Evolutionary conservation across 2,888 invertebrate genomes (phyloP).

Genomic region (Ariolimax columbianus): DNA sequence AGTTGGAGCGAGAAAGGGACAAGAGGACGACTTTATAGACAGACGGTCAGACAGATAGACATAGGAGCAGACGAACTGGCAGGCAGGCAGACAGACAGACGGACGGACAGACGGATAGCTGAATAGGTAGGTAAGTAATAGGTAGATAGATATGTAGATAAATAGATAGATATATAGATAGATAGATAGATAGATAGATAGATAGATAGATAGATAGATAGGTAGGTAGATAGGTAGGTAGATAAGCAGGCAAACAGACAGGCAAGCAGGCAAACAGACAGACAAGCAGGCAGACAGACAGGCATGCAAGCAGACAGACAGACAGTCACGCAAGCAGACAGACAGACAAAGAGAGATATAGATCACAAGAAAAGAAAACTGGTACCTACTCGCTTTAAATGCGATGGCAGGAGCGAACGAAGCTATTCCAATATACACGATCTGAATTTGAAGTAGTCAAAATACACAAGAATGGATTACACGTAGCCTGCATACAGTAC

Average conservation of each 20-base stretch:
- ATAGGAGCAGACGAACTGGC: neutral
- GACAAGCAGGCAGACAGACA: neutral
- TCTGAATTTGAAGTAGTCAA: constrained; percentile 14
- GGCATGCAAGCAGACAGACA: neutral
- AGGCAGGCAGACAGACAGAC: too few species aligned
- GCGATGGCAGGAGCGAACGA: constrained; percentile 46
- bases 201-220: too few species aligned
- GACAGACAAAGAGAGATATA: neutral
- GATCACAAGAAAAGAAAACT: neutral
- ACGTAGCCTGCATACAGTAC: too few species aligned
- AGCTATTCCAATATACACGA: constrained; percentile 45
- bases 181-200: too few species aligned
- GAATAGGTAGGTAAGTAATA: too few species aligned
- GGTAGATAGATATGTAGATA: too few species aligned
- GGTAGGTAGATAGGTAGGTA: too few species aligned
- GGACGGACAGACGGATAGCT: too few species aligned
- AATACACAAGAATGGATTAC: too few species aligned
- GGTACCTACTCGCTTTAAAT: constrained; percentile 42
- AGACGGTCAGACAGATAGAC: neutral
- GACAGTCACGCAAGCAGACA: neutral
- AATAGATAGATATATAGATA: too few species aligned
- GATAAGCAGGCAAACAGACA: too few species aligned
- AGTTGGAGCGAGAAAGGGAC: neutral
- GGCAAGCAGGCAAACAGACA: neutral
- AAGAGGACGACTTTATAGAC: too few species aligned